Evolutionary conservation across 2,113 vertebrate genomes (phyloP), one percentile per base, ranked within the genome.

Genomic region (Peromyscus polionotus): DNA sequence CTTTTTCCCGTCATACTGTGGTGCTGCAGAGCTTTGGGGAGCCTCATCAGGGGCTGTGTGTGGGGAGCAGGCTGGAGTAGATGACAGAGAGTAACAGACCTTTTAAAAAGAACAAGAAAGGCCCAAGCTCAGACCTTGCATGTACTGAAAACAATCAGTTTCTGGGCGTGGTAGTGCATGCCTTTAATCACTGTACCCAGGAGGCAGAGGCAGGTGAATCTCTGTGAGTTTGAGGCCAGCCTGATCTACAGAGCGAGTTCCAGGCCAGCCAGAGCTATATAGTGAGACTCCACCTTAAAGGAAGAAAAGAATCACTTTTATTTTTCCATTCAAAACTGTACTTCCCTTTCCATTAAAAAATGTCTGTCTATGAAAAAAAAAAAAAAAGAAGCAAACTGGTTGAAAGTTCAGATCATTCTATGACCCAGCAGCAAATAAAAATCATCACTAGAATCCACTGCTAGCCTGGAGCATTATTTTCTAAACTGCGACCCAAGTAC

Each of bases 401-500:
- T 39, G 94, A 79, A 93, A 90, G 97, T 97, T 95, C 70, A 59
- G 84, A 65, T 85, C 88, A 76, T 94, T 67, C 28, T 88, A 81
- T 9, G 11, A 51, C 77, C 96, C 54, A 22, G 94, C 61, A 96
- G 95, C 89, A 10, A 91, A 91, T 94, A 96, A 67, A 81, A 95
- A 84, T 63, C 67, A 88, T 91, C 95, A 86, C 57, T 28, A 97
- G 88, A 96, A 93, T 72, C 67, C 13, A 33, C 80, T 96, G 89
- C 65, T 80, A 81, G 81, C 95, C 93, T 65, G 10, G 89, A 97
- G 89, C 95, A 95, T 9, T 42, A 76, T 2, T 61, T 88, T 26
- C 95, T 90, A 95, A 97, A 95, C n/a, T 77, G 84, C 81, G 85
- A 94, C 61, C 54, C 92, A 28, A 94, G 86, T 89, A 97, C 94